Conservation (phyloP, 2,888 invertebrate genomes). For the Microplitis manilae region DNA sequence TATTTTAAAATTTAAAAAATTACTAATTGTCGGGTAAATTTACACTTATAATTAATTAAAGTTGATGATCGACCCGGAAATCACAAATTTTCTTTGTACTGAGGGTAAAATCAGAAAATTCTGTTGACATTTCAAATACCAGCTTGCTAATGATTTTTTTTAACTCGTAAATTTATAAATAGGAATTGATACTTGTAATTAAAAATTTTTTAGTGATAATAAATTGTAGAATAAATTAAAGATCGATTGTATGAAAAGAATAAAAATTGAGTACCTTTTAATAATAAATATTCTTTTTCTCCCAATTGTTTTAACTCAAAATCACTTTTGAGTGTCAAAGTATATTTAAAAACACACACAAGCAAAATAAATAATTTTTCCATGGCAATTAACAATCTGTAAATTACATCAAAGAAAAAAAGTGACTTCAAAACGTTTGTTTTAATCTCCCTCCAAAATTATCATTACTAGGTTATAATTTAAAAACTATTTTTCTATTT, state of each 20-base stretch:
- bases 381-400: not conserved
- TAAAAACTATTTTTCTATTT: not conserved
- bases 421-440: not conserved
- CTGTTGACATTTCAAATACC: too few species aligned
- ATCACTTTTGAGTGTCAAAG: conserved; percentile 50
- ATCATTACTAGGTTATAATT: not conserved
- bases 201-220: not conserved
- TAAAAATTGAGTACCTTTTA: conserved; percentile 56
- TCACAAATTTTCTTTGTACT: too few species aligned
- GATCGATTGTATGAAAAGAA: not conserved
- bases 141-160: too few species aligned
- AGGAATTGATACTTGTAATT: not conserved
- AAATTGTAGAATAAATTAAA: not conserved
- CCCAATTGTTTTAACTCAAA: conserved; percentile 57
- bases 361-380: conserved; percentile 33
- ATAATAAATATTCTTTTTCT: conserved; percentile 59
- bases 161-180: not conserved
- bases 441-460: not conserved
- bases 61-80: too few species aligned
- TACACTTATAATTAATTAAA: too few species aligned
- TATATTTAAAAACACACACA: conserved; percentile 37
- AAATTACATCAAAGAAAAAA: not conserved
- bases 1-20: too few species aligned
- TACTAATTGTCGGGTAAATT: too few species aligned
- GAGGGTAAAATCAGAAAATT: too few species aligned